Conservation (phyloP, 2,113 vertebrate genomes). For the Chauna torquata region DNA sequence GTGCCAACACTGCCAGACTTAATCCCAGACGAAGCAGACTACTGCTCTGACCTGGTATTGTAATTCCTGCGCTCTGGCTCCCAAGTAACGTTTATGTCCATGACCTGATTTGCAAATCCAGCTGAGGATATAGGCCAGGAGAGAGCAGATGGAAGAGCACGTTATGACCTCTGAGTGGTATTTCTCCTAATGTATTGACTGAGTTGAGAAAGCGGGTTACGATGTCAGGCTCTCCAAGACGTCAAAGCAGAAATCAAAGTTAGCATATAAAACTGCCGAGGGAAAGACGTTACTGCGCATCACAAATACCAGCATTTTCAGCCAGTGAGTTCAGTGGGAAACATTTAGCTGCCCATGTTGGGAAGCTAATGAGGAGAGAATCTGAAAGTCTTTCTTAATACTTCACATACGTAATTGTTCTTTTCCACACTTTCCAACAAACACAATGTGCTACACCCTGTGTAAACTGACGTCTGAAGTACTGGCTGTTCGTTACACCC, state of each 20-base stretch:
- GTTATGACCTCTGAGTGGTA: background rate
- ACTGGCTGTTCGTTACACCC: background rate
- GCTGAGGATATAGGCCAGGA: background rate
- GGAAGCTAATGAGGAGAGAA: background rate
- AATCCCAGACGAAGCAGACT: background rate
- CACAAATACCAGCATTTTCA: background rate
- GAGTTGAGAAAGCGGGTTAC: background rate
- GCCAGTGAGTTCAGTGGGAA: background rate
- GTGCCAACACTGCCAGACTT: background rate
- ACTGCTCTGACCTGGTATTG: background rate
- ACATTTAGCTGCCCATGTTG: background rate
- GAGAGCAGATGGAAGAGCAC: background rate
- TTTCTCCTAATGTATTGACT: background rate
- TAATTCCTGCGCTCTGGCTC: background rate
- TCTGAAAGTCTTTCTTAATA: background rate
- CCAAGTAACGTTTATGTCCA: background rate
- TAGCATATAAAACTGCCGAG: background rate
- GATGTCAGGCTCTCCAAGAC: background rate
- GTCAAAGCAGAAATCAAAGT: slow-evolving; percentile 16
- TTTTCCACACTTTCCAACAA: background rate
- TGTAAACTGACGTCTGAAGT: background rate
- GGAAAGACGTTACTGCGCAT: background rate
- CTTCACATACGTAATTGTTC: background rate
- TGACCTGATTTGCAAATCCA: background rate
- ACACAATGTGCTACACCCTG: background rate